Conservation (phyloP, 2,888 invertebrate species). For the Lasioglossum lativentre region DNA sequence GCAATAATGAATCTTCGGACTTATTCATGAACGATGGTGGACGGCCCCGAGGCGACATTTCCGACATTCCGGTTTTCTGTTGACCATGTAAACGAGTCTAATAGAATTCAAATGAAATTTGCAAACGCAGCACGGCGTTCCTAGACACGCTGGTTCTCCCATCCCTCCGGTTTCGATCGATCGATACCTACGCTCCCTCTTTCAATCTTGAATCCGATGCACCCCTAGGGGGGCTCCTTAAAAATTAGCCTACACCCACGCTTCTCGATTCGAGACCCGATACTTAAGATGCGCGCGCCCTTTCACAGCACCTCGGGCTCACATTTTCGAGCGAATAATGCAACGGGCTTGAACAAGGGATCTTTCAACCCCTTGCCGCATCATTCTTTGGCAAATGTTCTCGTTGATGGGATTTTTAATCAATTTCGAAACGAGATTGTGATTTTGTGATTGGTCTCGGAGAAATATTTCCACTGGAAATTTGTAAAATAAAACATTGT, state of each 20-base stretch:
- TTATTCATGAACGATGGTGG: slow-evolving; percentile 28
- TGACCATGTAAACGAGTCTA: slow-evolving; percentile 29
- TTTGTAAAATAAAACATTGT: too few relatives aligned
- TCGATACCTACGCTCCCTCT: background rate
- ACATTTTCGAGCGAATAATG: background rate
- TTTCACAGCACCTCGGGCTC: background rate
- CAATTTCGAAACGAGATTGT: background rate
- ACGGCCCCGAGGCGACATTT: slow-evolving; percentile 27
- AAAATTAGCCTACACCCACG: slow-evolving; percentile 13
- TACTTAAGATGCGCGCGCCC: background rate
- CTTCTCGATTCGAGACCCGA: background rate
- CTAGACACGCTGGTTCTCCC: background rate
- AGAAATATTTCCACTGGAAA: background rate
- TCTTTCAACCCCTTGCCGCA: background rate
- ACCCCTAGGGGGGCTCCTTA: slow-evolving; percentile 10
- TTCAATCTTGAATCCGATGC: background rate
- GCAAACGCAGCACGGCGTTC: slow-evolving; percentile 43
- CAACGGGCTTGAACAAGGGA: background rate
- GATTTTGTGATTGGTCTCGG: background rate
- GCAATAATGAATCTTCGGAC: slow-evolving; percentile 22
- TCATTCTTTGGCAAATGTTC: background rate
- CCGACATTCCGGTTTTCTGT: slow-evolving; percentile 24
- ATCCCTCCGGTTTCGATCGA: background rate
- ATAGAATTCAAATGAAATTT: slow-evolving; percentile 52
- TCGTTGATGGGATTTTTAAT: background rate